Evolutionary conservation across 2,113 vertebrate species (phyloP).

Genomic region (Morone chrysops): DNA sequence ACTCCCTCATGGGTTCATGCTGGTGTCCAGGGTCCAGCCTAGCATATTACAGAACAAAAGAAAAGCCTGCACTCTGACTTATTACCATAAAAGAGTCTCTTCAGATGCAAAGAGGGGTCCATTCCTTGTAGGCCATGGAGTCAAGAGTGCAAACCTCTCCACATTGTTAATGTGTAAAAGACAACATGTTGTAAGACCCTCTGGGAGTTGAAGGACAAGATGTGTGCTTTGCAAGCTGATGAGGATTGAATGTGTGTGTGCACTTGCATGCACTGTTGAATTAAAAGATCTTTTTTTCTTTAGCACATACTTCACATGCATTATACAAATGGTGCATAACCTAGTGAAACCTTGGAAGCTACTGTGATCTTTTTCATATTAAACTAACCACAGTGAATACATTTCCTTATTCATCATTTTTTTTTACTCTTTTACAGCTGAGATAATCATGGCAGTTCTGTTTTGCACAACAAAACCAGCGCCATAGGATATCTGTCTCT

Average conservation of each 20-base stretch:
- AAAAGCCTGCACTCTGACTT: not conserved
- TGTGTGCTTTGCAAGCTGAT: not conserved
- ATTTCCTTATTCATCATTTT: not conserved
- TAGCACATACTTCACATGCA: not conserved
- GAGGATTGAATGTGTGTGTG: not conserved
- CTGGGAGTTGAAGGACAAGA: not conserved
- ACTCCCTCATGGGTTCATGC: not conserved
- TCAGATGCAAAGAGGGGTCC: too few relatives aligned
- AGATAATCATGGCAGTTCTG: not conserved
- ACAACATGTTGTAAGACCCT: too few relatives aligned
- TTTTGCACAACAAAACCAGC: not conserved
- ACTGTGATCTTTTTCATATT: not conserved
- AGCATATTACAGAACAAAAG: not conserved
- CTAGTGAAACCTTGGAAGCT: not conserved
- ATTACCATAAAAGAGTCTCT: not conserved
- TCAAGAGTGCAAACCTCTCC: not conserved
- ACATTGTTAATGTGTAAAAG: not conserved
- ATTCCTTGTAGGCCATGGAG: not conserved
- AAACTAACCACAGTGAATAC: not conserved
- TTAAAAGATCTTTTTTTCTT: not conserved
- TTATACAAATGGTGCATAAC: not conserved
- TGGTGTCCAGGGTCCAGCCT: not conserved
- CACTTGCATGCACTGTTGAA: not conserved
- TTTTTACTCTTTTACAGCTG: not conserved
- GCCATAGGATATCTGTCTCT: constrained; percentile 6